phyloP scores from a whole-genome alignment of 2,797 vertebrate species.

The Sebastes flavidus region DNA sequence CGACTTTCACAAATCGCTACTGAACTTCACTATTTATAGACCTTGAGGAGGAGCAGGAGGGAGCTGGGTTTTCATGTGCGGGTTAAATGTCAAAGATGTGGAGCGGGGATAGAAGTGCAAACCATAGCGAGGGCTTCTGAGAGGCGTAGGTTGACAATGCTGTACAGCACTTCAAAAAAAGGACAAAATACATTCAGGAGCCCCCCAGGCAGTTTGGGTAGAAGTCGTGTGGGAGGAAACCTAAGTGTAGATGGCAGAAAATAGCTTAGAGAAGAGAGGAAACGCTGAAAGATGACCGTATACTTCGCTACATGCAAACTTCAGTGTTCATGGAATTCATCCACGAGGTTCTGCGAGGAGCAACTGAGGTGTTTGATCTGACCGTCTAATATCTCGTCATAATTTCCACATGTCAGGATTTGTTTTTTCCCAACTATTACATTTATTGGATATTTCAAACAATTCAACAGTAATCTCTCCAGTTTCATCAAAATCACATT shows the following conservation, averaged over 20 bases:
- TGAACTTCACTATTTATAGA: slow-evolving; percentile 33
- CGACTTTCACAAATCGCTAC: slow-evolving; percentile 28
- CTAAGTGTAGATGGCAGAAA: slow-evolving; percentile 40
- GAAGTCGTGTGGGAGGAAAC: slow-evolving; percentile 37
- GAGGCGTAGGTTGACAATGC: slow-evolving; percentile 65
- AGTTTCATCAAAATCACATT: slow-evolving; percentile 48
- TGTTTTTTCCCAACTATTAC: background rate
- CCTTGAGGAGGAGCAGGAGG: slow-evolving; percentile 23
- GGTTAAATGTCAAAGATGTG: slow-evolving; percentile 19
- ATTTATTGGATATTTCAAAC: background rate
- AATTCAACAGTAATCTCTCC: slow-evolving; percentile 32
- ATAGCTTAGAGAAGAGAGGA: slow-evolving; percentile 32
- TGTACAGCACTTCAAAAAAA: slow-evolving; percentile 77
- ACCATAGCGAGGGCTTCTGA: slow-evolving; percentile 24
- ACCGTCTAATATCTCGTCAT: background rate
- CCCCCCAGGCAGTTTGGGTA: slow-evolving; percentile 54
- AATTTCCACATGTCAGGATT: background rate
- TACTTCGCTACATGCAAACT: slow-evolving; percentile 38
- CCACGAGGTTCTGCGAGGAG: background rate
- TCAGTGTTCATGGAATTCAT: background rate
- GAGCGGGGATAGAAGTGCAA: slow-evolving; percentile 33
- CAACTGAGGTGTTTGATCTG: slow-evolving; percentile 16
- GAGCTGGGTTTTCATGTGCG: slow-evolving; percentile 21
- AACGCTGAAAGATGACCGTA: slow-evolving; percentile 16
- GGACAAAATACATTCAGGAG: slow-evolving; percentile 80